These are phyloP conservation scores for Cyphomyrmex costatus DNA, from an alignment of 1,140 invertebrate species.

Conservation along the genomic window DNA sequence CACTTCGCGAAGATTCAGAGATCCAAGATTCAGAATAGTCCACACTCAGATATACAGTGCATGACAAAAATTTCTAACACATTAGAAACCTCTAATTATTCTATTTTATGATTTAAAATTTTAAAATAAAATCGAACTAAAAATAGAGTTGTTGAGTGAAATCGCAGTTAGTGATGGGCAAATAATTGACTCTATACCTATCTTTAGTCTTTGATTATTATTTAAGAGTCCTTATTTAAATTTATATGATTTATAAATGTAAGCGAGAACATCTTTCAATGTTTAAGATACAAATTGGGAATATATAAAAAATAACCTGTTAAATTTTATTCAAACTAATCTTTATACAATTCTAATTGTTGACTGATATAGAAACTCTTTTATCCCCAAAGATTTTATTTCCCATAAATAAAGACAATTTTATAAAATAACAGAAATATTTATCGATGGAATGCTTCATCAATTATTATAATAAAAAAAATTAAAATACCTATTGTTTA, in stretches of 20 bases:
- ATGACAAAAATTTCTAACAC: neutral
- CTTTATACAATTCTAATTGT: neutral
- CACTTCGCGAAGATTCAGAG: neutral
- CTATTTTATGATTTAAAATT: neutral
- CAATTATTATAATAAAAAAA: neutral
- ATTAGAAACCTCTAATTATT: neutral
- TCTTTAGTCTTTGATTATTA: too few species aligned
- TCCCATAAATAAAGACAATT: neutral
- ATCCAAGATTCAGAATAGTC: neutral
- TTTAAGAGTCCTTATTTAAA: too few species aligned
- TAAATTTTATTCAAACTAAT: neutral
- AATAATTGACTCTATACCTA: too few species aligned
- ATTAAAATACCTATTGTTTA: too few species aligned
- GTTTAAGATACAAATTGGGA: neutral
- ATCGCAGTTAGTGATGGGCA: too few species aligned
- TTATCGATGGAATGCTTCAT: neutral
- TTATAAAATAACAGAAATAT: neutral
- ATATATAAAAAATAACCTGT: neutral
- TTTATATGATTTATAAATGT: too few species aligned
- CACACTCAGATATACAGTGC: neutral
- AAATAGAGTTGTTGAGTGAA: too few species aligned
- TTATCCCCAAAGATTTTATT: neutral
- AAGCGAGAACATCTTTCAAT: too few species aligned
- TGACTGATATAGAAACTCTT: neutral
- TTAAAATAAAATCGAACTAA: neutral